phyloP scores from a whole-genome alignment of 2,888 invertebrate genomes.

The Hoplodrina ambigua region DNA sequence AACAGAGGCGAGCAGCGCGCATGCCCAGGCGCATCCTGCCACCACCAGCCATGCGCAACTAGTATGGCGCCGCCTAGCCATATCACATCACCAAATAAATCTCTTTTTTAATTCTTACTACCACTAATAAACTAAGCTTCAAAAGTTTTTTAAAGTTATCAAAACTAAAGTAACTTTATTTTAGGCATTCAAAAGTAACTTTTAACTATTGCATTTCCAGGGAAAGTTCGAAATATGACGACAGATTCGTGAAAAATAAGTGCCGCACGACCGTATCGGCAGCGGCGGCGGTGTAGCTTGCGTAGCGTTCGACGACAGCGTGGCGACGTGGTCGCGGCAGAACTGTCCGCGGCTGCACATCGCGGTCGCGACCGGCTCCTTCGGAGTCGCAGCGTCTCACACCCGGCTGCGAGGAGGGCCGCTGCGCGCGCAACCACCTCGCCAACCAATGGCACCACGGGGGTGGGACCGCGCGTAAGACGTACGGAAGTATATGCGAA shows the following conservation, averaged over 20 bases:
- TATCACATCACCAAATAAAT: conserved; percentile 86
- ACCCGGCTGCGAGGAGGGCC: conserved; percentile 85
- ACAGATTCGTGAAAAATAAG: conserved; percentile 59
- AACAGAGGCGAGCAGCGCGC: conserved; percentile 78
- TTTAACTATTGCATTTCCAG: conserved; percentile 37
- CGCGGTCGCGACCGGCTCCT: conserved; percentile 85
- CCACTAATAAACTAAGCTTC: conserved; percentile 61
- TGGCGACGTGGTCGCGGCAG: conserved; percentile 81
- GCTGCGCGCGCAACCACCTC: conserved; percentile 85
- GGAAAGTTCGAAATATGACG: conserved; percentile 41
- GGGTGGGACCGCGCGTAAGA: conserved; percentile 89
- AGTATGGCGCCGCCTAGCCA: conserved; percentile 78
- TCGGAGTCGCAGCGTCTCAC: conserved; percentile 83
- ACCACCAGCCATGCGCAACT: conserved; percentile 72
- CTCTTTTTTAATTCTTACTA: conserved; percentile 52
- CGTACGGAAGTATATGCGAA: conserved; percentile 90
- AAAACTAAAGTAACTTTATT: conserved; percentile 41
- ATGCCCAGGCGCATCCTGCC: conserved; percentile 85
- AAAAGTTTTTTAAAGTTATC: conserved; percentile 57
- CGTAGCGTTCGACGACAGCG: conserved; percentile 69
- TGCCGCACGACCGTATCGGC: conserved; percentile 58
- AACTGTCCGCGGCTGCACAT: conserved; percentile 84
- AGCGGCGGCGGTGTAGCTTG: conserved; percentile 50
- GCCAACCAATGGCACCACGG: conserved; percentile 83
- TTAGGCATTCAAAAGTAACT: conserved; percentile 48